Percentiles rank a stretch among this genome's conserved stretches.
phyloP scores from a whole-genome alignment of 2,888 invertebrate genomes.

The Andrena dorsata region DNA sequence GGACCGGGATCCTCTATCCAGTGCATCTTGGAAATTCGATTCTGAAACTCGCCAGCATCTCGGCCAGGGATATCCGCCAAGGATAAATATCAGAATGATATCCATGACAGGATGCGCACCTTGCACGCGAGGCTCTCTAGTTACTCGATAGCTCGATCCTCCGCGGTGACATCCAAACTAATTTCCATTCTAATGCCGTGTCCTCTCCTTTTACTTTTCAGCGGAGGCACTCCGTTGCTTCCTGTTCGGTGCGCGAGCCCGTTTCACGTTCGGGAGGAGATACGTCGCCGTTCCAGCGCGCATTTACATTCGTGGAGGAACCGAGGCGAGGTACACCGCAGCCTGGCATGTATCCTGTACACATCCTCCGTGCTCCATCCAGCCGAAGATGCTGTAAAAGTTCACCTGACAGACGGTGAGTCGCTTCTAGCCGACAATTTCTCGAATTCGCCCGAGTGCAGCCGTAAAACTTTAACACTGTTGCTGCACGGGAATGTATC shows the following conservation, averaged over 20 bases:
- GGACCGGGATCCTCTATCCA: too few relatives aligned
- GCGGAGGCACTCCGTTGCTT: not conserved
- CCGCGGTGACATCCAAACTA: not conserved
- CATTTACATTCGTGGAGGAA: conserved; percentile 31
- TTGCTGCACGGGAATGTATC: not conserved
- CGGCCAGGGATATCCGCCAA: too few relatives aligned
- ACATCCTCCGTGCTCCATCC: not conserved
- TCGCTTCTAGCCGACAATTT: conserved; percentile 22
- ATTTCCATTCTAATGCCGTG: conserved; percentile 14
- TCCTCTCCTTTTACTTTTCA: not conserved
- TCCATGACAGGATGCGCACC: too few relatives aligned
- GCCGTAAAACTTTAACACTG: conserved; percentile 25
- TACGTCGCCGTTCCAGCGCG: not conserved
- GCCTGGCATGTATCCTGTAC: not conserved
- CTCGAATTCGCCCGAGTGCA: conserved; percentile 12
- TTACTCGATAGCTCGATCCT: not conserved
- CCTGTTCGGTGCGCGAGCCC: not conserved
- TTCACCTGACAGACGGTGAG: not conserved
- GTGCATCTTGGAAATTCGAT: too few relatives aligned
- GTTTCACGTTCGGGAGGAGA: conserved; percentile 1
- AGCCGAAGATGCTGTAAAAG: conserved; percentile 34
- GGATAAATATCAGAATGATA: too few relatives aligned
- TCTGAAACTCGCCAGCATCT: too few relatives aligned
- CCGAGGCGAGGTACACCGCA: not conserved
- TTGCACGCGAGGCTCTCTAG: too few relatives aligned